Evolutionary conservation across 2,888 invertebrate species (phyloP), one percentile per base, ranked within the genome.

Genomic region (Hemicrepidius hirtus): DNA sequence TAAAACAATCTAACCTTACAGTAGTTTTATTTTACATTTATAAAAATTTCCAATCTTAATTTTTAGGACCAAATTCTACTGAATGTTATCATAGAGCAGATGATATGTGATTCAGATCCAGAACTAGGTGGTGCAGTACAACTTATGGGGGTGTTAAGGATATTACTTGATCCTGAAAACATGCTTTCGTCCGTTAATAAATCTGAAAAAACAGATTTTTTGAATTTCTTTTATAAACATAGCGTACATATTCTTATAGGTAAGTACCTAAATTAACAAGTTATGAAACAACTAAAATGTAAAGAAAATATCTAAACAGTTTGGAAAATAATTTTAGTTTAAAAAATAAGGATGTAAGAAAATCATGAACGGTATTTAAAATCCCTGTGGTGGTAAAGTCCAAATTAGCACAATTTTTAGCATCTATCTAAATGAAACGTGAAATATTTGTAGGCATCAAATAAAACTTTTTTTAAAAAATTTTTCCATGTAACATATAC

Each of bases 151-250:
- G 97, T 99, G 65, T 88, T 99, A 41, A 92, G 97, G 83, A 92
- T 98, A 79, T 89, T 99, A 35, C 90, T 99, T 60, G 99, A 99
- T 87, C 99, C 99, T 6, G 99, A 99, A 86, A 99, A 98, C 86
- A 99, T 99, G 98, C 89, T 98, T 77, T 94, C 96, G 69, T 93
- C 95, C 66, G 92, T 94, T 66, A 96, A 96, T 87, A 97, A 97
- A 88, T 95, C 97, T 69, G 99, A 99, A 88, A 98, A 98, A 87
- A 95, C 97, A 16, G 99, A 99, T 87, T 99, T 99, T 87, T 91
- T 99, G 68, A 96, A 95, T 87, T 97, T 98, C 87, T 99, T 99
- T 88, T 99, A 99, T 89, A 98, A 97, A 87, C 95, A 97, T 88
- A 97, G 97, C 89, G 96, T 99, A 90, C 96, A 97, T 86, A 95